phyloP scores from a whole-genome alignment of 2,797 vertebrate species.

The Prionace glauca region DNA sequence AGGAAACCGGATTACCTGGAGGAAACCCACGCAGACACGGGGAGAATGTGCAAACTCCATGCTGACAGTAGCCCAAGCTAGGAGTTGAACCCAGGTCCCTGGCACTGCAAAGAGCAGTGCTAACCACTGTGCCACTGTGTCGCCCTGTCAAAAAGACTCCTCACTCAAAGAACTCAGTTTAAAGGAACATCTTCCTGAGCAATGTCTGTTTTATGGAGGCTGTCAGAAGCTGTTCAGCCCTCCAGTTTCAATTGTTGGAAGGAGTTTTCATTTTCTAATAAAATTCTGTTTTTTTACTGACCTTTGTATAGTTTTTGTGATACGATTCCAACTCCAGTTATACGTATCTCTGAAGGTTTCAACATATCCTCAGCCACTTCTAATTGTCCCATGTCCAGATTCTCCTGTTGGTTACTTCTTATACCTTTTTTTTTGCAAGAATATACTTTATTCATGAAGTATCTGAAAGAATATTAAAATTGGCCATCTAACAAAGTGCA shows the following conservation, averaged over 20 bases:
- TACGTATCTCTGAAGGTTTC: background rate
- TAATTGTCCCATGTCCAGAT: background rate
- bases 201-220: background rate
- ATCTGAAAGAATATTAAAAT: no score
- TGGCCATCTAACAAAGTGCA: no score
- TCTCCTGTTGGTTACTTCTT: no score
- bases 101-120: no score
- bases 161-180: background rate
- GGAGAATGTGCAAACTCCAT: no score
- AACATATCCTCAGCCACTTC: background rate
- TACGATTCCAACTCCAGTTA: background rate
- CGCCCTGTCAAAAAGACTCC: background rate
- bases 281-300: background rate
- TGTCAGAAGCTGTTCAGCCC: background rate
- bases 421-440: no score
- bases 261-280: background rate
- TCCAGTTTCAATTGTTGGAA: background rate
- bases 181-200: background rate
- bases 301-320: background rate
- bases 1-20: no score
- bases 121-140: no score
- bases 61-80: no score
- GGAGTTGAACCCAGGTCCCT: no score
- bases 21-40: no score
- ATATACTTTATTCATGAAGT: no score